These are phyloP conservation scores for Eonycteris spelaea DNA, from an alignment of 2,113 vertebrate species.

Conservation along the genomic window DNA sequence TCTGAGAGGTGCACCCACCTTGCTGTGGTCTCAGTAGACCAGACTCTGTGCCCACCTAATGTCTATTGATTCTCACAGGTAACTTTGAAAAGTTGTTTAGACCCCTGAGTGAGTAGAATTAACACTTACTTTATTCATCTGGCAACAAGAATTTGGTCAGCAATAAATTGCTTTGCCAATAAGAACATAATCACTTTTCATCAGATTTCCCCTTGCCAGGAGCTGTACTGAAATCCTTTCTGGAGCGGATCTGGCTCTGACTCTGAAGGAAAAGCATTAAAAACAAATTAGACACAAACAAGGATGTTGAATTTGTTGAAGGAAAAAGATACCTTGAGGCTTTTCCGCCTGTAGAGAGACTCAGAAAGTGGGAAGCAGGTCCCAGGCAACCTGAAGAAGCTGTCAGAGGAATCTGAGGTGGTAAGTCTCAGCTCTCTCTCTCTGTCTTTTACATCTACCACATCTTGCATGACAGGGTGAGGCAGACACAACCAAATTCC, in stretches of 20 bases:
- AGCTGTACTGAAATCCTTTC: conserved; percentile 46
- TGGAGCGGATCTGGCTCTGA: conserved; percentile 8
- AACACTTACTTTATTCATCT: conserved; percentile 8
- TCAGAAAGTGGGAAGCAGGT: neutral
- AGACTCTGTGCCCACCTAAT: neutral
- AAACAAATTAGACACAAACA: conserved; percentile 54
- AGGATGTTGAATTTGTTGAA: conserved; percentile 25
- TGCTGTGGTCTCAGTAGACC: neutral
- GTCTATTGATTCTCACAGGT: neutral
- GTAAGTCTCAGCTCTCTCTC: neutral
- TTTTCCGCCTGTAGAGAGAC: neutral
- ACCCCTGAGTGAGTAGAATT: neutral
- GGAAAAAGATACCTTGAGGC: neutral
- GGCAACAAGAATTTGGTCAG: conserved; percentile 46
- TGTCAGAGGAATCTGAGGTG: neutral
- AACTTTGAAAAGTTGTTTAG: neutral
- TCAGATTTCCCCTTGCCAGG: conserved; percentile 25
- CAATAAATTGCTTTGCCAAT: conserved; percentile 45
- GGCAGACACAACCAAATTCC: neutral
- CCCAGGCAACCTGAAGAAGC: neutral
- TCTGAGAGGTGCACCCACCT: neutral
- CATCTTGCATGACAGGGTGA: neutral
- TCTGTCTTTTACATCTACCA: neutral
- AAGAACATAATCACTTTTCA: conserved; percentile 50
- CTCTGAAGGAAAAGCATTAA: neutral